Conservation (phyloP, 2,797 vertebrate species). For the Phoebastria nigripes region DNA sequence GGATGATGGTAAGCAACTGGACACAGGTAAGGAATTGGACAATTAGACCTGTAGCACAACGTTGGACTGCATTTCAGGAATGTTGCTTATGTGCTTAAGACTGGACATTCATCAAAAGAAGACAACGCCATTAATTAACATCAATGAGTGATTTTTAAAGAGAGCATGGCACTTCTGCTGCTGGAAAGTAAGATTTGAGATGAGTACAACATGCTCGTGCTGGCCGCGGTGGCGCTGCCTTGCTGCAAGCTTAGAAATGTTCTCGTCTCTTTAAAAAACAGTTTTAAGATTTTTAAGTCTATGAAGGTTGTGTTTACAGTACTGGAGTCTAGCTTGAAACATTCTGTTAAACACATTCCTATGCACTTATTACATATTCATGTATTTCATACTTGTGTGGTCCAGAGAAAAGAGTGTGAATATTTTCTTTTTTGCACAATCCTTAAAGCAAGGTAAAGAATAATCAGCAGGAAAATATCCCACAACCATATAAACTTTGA, state of each 20-base stretch:
- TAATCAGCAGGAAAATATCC: background rate
- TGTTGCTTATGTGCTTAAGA: background rate
- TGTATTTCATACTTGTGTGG: background rate
- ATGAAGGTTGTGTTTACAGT: background rate
- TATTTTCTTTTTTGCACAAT: background rate
- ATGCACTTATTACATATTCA: background rate
- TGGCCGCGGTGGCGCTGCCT: background rate
- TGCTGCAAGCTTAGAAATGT: background rate
- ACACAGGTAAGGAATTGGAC: background rate
- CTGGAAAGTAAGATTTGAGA: background rate
- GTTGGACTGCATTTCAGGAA: background rate
- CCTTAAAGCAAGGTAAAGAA: background rate
- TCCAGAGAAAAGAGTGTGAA: background rate
- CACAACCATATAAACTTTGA: background rate
- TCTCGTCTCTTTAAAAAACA: background rate
- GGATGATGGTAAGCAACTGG: background rate
- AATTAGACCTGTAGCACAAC: background rate
- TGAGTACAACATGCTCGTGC: accelerated
- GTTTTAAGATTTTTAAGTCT: background rate
- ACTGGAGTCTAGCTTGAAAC: background rate
- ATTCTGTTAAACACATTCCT: background rate
- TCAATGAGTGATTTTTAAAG: background rate
- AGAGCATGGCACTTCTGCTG: accelerated
- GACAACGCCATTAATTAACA: background rate
- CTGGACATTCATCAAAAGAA: background rate